phyloP scores from a whole-genome alignment of 2,888 invertebrate species.

The Neuroscelio doddi region DNA sequence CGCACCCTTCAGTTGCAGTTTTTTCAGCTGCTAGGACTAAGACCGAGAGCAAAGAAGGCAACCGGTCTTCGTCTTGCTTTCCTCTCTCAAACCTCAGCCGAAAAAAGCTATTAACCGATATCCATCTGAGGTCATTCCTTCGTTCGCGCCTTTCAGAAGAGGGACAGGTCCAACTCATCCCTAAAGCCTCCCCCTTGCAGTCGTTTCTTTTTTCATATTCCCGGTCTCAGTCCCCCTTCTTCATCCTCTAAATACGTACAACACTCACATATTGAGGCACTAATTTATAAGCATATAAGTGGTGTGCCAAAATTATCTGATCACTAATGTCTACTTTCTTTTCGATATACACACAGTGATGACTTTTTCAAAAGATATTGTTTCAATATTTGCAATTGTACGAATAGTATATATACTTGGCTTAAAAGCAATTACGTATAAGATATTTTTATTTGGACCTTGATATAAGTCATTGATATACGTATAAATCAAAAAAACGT shows the following conservation, averaged over 20 bases:
- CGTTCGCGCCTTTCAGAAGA: constrained; percentile 48
- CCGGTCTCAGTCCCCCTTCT: constrained; percentile 11
- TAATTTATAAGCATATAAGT: constrained; percentile 31
- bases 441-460: no score
- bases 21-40: constrained; percentile 41
- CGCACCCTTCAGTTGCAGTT: no score
- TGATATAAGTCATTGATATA: no score
- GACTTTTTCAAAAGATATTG: no score
- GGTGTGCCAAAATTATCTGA: constrained; percentile 14
- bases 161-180: constrained; percentile 32
- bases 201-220: constrained; percentile 22
- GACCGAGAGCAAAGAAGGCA: constrained; percentile 26
- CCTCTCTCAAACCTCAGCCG: constrained; percentile 51
- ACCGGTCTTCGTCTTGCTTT: constrained; percentile 47
- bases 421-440: no score
- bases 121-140: constrained; percentile 66
- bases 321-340: constrained; percentile 7
- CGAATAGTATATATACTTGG: no score
- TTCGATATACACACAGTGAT: no score
- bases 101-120: constrained; percentile 69
- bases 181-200: constrained; percentile 9
- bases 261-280: constrained; percentile 20
- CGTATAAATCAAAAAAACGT: no score
- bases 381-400: no score
- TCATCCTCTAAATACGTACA: constrained; percentile 22